Conservation (phyloP, 2,888 invertebrate species). For the Linhomoeus sp. region DNA sequence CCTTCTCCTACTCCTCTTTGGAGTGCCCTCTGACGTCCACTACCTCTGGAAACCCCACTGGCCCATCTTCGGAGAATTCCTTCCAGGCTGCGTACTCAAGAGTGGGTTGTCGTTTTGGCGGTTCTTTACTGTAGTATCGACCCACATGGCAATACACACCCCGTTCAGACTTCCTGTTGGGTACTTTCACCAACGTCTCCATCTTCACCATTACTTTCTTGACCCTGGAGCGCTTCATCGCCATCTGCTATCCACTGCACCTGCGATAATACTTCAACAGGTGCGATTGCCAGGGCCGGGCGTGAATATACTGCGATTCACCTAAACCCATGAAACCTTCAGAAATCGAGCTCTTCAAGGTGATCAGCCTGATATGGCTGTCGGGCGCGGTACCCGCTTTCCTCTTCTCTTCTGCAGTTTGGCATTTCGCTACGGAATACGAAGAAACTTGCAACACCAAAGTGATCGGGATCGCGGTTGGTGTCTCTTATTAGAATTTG, state of each 20-base stretch:
- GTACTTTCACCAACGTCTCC: slow-evolving; percentile 23
- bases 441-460: too few relatives aligned
- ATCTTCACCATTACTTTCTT: slow-evolving; percentile 21
- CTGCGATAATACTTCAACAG: slow-evolving; percentile 8
- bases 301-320: too few relatives aligned
- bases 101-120: too few relatives aligned
- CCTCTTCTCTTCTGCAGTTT: background rate
- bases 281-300: too few relatives aligned
- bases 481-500: too few relatives aligned
- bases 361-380: background rate
- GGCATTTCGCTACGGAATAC: background rate
- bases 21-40: slow-evolving; percentile 21
- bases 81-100: slow-evolving; percentile 12
- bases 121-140: too few relatives aligned
- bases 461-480: too few relatives aligned
- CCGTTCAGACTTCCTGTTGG: slow-evolving; percentile 6
- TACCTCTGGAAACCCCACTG: slow-evolving; percentile 17
- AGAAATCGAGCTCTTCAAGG: background rate
- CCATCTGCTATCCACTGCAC: slow-evolving; percentile 23
- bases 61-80: slow-evolving; percentile 14
- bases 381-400: background rate
- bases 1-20: slow-evolving; percentile 17
- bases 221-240: slow-evolving; percentile 19
- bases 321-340: too few relatives aligned
- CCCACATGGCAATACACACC: background rate